Conservation (phyloP, 2,113 vertebrate genomes). For the Heterochromis multidens region DNA sequence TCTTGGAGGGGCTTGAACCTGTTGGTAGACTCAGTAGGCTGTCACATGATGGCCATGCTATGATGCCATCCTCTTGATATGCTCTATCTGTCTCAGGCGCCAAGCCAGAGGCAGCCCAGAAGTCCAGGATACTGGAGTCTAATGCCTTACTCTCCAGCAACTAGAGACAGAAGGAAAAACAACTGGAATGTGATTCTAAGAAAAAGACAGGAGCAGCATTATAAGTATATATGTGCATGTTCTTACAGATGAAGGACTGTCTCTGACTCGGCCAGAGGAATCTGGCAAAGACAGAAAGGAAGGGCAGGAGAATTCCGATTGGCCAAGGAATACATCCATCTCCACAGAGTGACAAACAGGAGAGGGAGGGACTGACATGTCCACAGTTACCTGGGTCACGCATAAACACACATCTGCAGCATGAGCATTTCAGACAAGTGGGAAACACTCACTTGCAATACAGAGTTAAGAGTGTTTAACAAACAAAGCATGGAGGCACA, state of each 20-base stretch:
- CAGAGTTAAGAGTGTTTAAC: conserved; percentile 5
- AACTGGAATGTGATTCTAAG: neutral
- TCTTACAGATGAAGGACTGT: conserved; percentile 74
- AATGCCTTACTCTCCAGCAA: conserved; percentile 62
- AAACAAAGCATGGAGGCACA: neutral
- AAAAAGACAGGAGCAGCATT: neutral
- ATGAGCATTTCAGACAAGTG: neutral
- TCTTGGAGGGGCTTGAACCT: neutral
- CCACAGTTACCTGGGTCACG: conserved; percentile 68
- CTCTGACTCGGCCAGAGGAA: conserved; percentile 45
- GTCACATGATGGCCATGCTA: conserved; percentile 67
- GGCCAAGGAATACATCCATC: conserved; percentile 73
- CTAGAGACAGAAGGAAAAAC: conserved; percentile 21
- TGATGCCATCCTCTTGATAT: neutral
- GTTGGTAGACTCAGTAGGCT: conserved; percentile 64
- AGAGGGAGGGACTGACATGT: conserved; percentile 61
- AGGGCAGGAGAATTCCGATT: conserved; percentile 53
- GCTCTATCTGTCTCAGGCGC: neutral
- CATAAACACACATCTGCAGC: neutral
- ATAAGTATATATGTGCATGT: neutral
- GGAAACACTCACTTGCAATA: neutral
- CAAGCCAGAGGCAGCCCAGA: conserved; percentile 65
- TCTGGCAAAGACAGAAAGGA: conserved; percentile 73
- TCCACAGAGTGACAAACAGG: conserved; percentile 73
- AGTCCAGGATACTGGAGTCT: conserved; percentile 65